These are phyloP conservation scores for Poeciliopsis paucimaculata DNA, from an alignment of 2,797 vertebrate genomes.

Conservation along the genomic window DNA sequence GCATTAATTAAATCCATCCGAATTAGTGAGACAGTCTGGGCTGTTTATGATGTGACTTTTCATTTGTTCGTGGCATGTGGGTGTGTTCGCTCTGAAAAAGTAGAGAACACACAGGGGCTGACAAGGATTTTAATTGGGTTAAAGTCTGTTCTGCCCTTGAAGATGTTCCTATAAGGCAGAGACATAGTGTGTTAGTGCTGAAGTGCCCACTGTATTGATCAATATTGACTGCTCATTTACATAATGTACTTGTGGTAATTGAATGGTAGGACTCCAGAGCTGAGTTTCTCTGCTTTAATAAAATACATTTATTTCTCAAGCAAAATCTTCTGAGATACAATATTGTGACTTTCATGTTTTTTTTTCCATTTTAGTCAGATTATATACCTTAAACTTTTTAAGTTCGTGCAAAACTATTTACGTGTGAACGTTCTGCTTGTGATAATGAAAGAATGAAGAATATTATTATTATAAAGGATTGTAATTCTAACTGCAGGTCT, in stretches of 20 bases:
- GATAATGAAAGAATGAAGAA: background rate
- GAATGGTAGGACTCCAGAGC: conserved; percentile 33
- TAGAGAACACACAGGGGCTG: conserved; percentile 9
- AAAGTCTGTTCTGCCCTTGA: background rate
- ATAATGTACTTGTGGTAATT: conserved; percentile 53
- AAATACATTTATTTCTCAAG: conserved; percentile 8
- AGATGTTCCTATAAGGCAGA: background rate
- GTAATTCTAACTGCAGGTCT: background rate
- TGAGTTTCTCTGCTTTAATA: background rate
- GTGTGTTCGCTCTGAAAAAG: conserved; percentile 12
- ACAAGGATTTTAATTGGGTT: conserved; percentile 13
- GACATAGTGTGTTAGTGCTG: background rate
- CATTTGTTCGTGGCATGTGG: conserved; percentile 25
- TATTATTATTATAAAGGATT: background rate
- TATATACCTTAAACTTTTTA: background rate
- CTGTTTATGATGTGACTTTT: conserved; percentile 21
- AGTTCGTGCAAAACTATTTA: background rate
- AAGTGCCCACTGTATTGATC: conserved; percentile 46
- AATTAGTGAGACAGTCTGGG: conserved; percentile 25
- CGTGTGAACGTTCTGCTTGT: background rate
- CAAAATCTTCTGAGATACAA: conserved; percentile 3
- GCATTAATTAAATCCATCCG: conserved; percentile 43
- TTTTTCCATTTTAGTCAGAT: background rate
- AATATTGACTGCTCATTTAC: conserved; percentile 23
- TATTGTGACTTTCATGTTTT: background rate